phyloP scores from a whole-genome alignment of 2,113 vertebrate genomes.

The Hiodon alosoides region DNA sequence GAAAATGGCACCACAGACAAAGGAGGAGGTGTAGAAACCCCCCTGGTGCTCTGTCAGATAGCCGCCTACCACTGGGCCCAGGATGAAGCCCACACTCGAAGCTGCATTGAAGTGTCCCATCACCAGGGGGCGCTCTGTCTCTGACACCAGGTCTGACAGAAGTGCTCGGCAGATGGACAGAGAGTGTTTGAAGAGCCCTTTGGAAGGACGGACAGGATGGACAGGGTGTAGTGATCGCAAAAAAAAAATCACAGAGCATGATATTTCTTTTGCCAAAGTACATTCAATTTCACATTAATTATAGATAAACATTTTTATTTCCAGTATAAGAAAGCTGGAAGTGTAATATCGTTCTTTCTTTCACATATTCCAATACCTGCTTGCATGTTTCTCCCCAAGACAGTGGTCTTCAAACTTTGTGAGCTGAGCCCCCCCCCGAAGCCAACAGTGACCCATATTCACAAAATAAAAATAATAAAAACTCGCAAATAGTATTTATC shows the following conservation, averaged over 20 bases:
- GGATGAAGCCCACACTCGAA: constrained; percentile 85
- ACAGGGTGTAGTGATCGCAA: background rate
- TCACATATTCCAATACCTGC: too few relatives aligned
- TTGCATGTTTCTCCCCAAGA: too few relatives aligned
- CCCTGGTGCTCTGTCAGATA: constrained; percentile 81
- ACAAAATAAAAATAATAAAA: too few relatives aligned
- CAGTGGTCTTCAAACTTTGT: too few relatives aligned
- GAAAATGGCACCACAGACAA: constrained; percentile 81
- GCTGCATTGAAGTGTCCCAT: constrained; percentile 88
- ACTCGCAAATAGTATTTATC: too few relatives aligned
- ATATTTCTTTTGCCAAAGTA: too few relatives aligned
- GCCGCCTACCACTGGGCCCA: constrained; percentile 87
- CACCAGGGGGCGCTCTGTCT: constrained; percentile 79
- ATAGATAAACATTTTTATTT: too few relatives aligned
- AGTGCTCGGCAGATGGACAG: constrained; percentile 90
- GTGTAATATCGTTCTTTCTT: too few relatives aligned
- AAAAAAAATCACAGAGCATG: background rate
- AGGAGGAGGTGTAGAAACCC: constrained; percentile 80
- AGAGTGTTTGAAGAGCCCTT: constrained; percentile 95
- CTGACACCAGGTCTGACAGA: constrained; percentile 83
- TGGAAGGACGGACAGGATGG: constrained; percentile 22
- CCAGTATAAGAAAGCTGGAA: too few relatives aligned
- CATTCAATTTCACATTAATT: too few relatives aligned
- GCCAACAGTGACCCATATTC: too few relatives aligned
- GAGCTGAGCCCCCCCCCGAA: too few relatives aligned